Base-by-base conservation (phyloP, 2,888 invertebrate genomes). In the Lasioglossum malachurum region DNA sequence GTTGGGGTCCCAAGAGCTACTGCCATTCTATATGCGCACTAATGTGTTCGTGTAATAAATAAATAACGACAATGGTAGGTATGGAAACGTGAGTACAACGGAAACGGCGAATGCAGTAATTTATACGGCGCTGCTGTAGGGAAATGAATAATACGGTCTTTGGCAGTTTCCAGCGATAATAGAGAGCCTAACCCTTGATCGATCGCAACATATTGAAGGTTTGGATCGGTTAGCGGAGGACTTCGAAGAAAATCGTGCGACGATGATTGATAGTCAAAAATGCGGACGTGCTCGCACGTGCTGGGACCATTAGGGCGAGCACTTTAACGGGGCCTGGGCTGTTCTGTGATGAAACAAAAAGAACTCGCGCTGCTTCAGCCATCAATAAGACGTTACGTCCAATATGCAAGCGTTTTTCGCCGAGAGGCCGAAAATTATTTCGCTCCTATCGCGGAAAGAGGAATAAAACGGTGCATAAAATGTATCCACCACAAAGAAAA, bases 181-280 rank as follows among this genome's bases (percentile, higher is more conserved):
- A 35, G 73, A 60, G 53, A 53, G 41, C 23, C 60, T 38, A 31
- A 75, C 46, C 67, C 23, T 44, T 78, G 75, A 88, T 88, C 80
- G 88, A 89, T 86, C 76, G 49, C 27, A 76, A 78, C 44, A 35
- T 67, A 49, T 31, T 49, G 57, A 64, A 75, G 78, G 82, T 64
- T 74, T 72, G 78, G 74, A 67, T 35, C 27, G 49, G 82, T 27
- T 23, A 72, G 72, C 75, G 49, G 60, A 71, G 38, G 41, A 46
- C 49, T 60, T 19, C 16, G 72, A 72, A 82, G 86, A 82, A 86
- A 86, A 49, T 46, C 80, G 46, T 27, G 57, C 64, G 80, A 60
- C 81, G 83, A 87, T 91, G 91, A 90, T 90, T 91, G 90, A 91
- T 90, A 86, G 88, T 85, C 80, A 86, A 88, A 90, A 89, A 84